phyloP scores from a whole-genome alignment of 30 jellyfish, hydroid and myxozoan genomes.

The Clytia hemisphaerica region DNA sequence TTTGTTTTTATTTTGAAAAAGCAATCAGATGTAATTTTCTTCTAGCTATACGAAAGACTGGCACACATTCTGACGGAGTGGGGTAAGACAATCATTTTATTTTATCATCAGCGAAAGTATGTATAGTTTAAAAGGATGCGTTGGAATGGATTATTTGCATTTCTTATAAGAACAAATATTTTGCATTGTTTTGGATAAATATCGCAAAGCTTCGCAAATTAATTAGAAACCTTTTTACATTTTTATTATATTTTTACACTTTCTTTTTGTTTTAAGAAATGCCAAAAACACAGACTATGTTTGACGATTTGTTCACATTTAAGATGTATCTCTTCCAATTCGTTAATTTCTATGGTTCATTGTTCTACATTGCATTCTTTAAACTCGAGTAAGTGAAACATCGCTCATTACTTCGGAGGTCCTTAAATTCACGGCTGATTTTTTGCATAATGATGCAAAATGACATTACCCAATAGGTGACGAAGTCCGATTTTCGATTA shows the following conservation, averaged over 20 bases:
- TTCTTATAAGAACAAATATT: too few relatives aligned
- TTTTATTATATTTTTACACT: too few relatives aligned
- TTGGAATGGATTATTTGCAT: too few relatives aligned
- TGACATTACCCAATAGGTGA: too few relatives aligned
- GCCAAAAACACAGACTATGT: conserved; percentile 75
- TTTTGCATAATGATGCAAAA: too few relatives aligned
- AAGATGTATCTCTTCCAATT: conserved; percentile 74
- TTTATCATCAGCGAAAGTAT: too few relatives aligned
- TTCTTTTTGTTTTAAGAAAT: conserved; percentile 29
- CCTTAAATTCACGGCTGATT: too few relatives aligned
- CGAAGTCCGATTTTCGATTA: too few relatives aligned
- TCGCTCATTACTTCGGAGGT: too few relatives aligned
- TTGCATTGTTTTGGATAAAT: too few relatives aligned
- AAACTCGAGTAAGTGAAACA: conserved; percentile 74
- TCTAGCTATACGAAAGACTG: conserved; percentile 44
- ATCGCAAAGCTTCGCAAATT: not conserved
- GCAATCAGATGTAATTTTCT: not conserved
- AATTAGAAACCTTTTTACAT: not conserved
- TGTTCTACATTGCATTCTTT: conserved; percentile 76
- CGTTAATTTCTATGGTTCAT: conserved; percentile 68
- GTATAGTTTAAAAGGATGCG: too few relatives aligned
- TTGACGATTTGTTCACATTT: conserved; percentile 62
- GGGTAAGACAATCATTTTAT: too few relatives aligned
- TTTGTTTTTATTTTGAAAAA: not conserved
- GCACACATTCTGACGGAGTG: conserved; percentile 48